phyloP scores from a whole-genome alignment of 2,113 vertebrate species.

The Hippolais icterina region DNA sequence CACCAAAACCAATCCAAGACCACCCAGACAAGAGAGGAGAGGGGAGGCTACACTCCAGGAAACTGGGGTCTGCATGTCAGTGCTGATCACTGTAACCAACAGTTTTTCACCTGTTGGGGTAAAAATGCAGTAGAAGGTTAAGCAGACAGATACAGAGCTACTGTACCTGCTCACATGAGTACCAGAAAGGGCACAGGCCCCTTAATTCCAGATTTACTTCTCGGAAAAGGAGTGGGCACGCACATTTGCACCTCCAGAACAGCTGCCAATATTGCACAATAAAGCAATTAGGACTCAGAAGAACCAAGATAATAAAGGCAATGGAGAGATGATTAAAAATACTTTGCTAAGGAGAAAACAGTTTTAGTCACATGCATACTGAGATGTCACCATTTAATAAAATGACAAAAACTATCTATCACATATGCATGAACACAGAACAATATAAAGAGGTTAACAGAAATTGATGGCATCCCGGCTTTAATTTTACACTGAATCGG shows the following conservation, averaged over 20 bases:
- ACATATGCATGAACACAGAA: conserved; percentile 84
- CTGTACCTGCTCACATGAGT: not conserved
- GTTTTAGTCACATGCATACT: conserved; percentile 74
- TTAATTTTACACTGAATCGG: conserved; percentile 87
- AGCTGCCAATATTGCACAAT: not conserved
- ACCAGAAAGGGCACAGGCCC: not conserved
- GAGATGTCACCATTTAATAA: conserved; percentile 88
- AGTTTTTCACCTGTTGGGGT: not conserved
- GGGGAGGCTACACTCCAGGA: not conserved
- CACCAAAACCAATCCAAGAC: not conserved
- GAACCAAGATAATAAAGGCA: conserved; percentile 21
- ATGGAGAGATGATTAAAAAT: conserved; percentile 70
- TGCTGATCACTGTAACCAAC: not conserved
- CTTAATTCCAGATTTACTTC: not conserved
- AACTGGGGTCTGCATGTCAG: not conserved
- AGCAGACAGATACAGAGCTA: not conserved
- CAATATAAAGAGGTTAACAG: conserved; percentile 90
- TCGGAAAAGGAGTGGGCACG: not conserved
- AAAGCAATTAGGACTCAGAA: not conserved
- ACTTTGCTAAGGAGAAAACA: conserved; percentile 71
- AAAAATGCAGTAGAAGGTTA: not conserved
- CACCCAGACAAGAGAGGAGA: not conserved
- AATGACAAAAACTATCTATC: conserved; percentile 93
- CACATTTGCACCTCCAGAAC: not conserved
- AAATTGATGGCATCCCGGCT: conserved; percentile 91